Base-by-base conservation (phyloP, 2,888 invertebrate genomes). In the Caenorhabditis angaria region DNA sequence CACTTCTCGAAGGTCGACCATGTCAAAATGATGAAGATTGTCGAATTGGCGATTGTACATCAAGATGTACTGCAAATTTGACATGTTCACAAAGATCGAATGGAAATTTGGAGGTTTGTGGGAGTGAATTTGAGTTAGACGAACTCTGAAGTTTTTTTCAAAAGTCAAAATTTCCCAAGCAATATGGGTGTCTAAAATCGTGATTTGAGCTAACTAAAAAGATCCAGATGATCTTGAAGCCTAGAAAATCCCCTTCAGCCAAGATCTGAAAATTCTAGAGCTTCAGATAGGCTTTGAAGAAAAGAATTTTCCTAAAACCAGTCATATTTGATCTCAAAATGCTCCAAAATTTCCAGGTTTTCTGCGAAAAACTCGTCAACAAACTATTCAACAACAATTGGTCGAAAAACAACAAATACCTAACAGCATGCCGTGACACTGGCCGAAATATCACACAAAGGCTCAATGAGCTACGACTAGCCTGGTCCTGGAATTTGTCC, bases 401-500 rank as follows among this genome's bases (percentile, higher is more conserved):
- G 87, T 82, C 85, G 24, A 85, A 84, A 67, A 82, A 81, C 58
- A 87, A 87, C 70, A 81, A 82, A 32, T 87, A 88, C 65, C 76
- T 87, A 58, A 80, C 82, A 14, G 85, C 87, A 18, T 87, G 87
- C 51, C 83, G 83, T 53, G 83, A 83, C 56, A 75, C 77, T 2
- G 66, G 76, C 8, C 61, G 70, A 25, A 88, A 84, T 61, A 65
- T 78, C 50, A 81, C 84, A 2, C 69, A 83, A 59, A 69, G 86
- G 25, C 76, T 87, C 32, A 78, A 80, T 53, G 85, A 87, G 47
- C 77, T 87, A 8, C 70, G 87, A 14, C 69, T 86, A 2, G 80
- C 82, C 22, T 86, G 85, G 86, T 81, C 85, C 2, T 87, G 87
- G 87, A 83, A 80, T 64, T 65, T 87, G 27, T 69, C 83, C 22